Evolutionary conservation across 2,888 invertebrate species (phyloP), one percentile per base, ranked within the genome.

Genomic region (Pseudococcus jackbeardsleyi): DNA sequence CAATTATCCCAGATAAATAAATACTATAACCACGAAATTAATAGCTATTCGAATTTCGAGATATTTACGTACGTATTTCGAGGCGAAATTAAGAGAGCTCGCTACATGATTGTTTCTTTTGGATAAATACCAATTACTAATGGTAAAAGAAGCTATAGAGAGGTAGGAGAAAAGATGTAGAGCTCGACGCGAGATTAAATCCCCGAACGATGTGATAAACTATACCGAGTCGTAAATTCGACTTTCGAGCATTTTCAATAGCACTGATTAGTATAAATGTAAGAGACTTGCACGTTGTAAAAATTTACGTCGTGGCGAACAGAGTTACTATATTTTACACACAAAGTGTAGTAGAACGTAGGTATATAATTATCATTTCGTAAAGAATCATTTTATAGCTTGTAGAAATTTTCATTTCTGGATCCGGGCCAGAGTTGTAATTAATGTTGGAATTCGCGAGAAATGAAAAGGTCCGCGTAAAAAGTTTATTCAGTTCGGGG

Each of bases 51-150:
- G 26, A 33, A 33, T 33, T 33, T 33, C 46, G 46, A 11, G 12
- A 7, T 46, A 46, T 12, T 5, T 8, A 46, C 46, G 46, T 46
- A 46, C 46, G 46, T 46, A 46, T 46, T 46, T 46, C 46, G 46
- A 33, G 3, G 26, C 1, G 26, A 33, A 33, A 33, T 33, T 33
- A 33, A 33, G 26, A 33, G 26, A 33, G 26, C 26, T 33, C 26
- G 26, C 26, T 2, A 33, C 26, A 33, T 33, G 26, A 33, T 33
- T 72, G 33, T 33, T 72, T 72, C 15, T 72, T 33, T 72, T 72
- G 68, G 68, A 72, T 33, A 72, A 72, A 72, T 72, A 26, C 68
- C 68, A 72, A 72, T 72, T 33, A 72, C 68, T 72, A 72, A 72
- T 72, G 68, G 22, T 33, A 15, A 33, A 33, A 33, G 26, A 3